Evolutionary conservation across 2,113 vertebrate genomes (phyloP).

Genomic region (Nibea albiflora): DNA sequence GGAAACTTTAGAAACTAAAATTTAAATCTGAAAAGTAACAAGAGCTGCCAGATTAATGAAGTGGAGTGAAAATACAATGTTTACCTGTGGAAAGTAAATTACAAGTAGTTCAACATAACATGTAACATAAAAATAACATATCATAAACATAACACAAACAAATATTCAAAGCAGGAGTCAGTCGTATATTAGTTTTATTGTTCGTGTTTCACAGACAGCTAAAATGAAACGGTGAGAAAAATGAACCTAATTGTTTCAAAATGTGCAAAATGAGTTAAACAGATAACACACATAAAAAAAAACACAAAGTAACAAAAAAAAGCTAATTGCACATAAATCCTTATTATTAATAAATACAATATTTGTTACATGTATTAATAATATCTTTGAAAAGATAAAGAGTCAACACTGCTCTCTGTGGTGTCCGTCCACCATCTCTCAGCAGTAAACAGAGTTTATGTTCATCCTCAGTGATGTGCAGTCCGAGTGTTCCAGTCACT

Average conservation of each 20-base stretch:
- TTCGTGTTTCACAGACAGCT: neutral
- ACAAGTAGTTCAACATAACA: too few species aligned
- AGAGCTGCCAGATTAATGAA: neutral
- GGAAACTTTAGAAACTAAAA: neutral
- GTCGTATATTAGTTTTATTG: slow-evolving; percentile 11
- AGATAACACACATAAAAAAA: neutral
- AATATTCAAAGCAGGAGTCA: neutral
- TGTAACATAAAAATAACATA: neutral
- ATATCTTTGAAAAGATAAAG: too few species aligned
- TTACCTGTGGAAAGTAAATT: neutral
- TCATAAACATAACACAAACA: too few species aligned
- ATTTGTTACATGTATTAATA: neutral
- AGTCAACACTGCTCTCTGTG: neutral
- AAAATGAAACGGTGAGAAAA: neutral
- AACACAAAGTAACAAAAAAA: neutral
- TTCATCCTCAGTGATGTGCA: too few species aligned
- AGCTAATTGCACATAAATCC: neutral
- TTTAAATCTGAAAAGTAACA: neutral
- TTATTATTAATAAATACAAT: slow-evolving; percentile 47
- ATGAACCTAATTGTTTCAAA: neutral
- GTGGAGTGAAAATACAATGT: neutral
- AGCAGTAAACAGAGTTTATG: too few species aligned
- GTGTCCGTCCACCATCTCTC: neutral
- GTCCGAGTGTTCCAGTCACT: slow-evolving; percentile 69
- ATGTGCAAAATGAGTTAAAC: slow-evolving; percentile 28